A percentile compares a stretch with the other conserved stretches of the same genome.
These are phyloP conservation scores for Brachyhypopomus occidentalis DNA, from an alignment of 2,113 vertebrate species.

Conservation along the genomic window DNA sequence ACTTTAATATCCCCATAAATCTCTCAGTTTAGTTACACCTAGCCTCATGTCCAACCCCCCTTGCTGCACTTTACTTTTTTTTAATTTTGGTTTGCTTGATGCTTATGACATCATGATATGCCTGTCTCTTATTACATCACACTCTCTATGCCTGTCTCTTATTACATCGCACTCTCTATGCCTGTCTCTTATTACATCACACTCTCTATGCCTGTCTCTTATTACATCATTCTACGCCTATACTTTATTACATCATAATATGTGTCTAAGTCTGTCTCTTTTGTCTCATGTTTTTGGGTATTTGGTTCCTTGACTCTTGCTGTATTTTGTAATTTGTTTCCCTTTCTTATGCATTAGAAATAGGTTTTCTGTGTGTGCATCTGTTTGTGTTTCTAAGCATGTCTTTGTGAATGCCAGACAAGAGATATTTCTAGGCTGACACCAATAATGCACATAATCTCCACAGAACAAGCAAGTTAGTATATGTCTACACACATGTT, in stretches of 20 bases:
- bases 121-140: not conserved
- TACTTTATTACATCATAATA: too few relatives aligned
- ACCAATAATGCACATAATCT: not conserved
- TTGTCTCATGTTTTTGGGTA: not conserved
- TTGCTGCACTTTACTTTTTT: not conserved
- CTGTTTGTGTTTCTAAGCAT: constrained; percentile 5
- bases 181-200: too few relatives aligned
- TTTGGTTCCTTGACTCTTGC: constrained; percentile 6
- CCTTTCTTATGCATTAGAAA: not conserved
- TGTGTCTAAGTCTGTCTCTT: not conserved
- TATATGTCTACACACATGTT: not conserved
- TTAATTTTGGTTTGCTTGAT: constrained; percentile 46
- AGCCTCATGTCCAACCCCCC: not conserved
- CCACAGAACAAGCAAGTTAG: not conserved
- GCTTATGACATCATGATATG: constrained; percentile 18
- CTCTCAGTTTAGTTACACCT: constrained; percentile 36
- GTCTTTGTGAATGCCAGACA: not conserved
- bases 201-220: too few relatives aligned
- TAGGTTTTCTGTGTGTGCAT: constrained; percentile 5
- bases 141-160: too few relatives aligned
- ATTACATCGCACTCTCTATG: too few relatives aligned
- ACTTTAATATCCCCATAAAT: constrained; percentile 64
- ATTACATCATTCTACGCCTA: too few relatives aligned
- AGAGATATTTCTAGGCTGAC: not conserved
- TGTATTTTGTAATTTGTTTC: not conserved